Percentiles rank a stretch among this genome's conserved stretches.
Conservation (phyloP, 2,113 vertebrate species). For the Toxotes chatareus region DNA sequence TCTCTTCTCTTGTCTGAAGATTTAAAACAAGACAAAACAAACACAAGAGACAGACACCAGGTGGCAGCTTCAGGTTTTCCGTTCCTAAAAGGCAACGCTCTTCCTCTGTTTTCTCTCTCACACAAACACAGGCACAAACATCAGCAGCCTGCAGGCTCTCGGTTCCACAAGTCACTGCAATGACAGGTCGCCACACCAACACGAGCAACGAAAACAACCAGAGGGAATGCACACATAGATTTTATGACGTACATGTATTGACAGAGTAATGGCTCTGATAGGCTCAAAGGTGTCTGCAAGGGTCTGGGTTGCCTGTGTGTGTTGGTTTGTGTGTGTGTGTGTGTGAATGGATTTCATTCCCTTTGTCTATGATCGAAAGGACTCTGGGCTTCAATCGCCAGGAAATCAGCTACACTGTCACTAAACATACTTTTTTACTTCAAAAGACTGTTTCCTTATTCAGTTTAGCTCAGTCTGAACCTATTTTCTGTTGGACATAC, state of each 20-base stretch:
- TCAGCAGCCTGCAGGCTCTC: conserved; percentile 45
- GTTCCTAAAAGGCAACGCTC: neutral
- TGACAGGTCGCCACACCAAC: conserved; percentile 45
- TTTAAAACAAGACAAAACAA: neutral
- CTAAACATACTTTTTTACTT: too few species aligned
- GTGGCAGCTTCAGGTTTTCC: conserved; percentile 24
- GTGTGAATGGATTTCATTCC: neutral
- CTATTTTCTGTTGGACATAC: neutral
- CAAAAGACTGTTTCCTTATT: too few species aligned
- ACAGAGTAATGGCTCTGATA: conserved; percentile 5
- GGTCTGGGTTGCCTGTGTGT: neutral
- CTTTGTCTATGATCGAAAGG: too few species aligned
- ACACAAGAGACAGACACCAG: neutral
- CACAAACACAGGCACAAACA: conserved; percentile 4
- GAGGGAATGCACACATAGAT: conserved; percentile 33
- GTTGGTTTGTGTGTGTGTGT: neutral
- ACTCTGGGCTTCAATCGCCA: too few species aligned
- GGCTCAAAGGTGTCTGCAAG: conserved; percentile 7
- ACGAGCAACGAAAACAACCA: conserved; percentile 18
- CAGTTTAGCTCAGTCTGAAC: neutral
- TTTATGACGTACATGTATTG: conserved; percentile 48
- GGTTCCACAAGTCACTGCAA: conserved; percentile 29
- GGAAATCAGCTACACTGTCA: too few species aligned
- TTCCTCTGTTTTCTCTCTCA: neutral
- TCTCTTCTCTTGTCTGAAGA: neutral